phyloP scores from a whole-genome alignment of 2,888 invertebrate species.

The Baronia brevicornis region DNA sequence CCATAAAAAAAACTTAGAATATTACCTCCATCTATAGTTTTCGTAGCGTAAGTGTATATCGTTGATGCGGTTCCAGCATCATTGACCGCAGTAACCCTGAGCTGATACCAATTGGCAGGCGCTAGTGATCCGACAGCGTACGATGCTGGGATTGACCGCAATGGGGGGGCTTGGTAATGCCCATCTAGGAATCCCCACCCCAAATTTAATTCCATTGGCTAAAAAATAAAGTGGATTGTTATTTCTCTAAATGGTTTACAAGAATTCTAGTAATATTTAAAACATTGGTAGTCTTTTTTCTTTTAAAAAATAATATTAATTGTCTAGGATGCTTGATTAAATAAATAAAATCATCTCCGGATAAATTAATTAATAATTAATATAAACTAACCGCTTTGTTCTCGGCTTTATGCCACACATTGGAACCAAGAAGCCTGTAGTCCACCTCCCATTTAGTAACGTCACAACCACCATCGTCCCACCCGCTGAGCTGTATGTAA shows the following conservation, averaged over 20 bases:
- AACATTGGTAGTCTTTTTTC: too few species aligned
- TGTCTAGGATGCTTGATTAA: too few species aligned
- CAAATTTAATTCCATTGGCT: conserved; percentile 50
- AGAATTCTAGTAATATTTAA: too few species aligned
- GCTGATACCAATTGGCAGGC: conserved; percentile 78
- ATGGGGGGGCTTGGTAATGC: conserved; percentile 50
- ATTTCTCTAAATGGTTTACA: too few species aligned
- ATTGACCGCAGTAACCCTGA: conserved; percentile 77
- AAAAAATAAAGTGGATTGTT: conserved; percentile 1
- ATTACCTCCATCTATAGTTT: conserved; percentile 76
- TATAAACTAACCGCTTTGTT: conserved; percentile 58
- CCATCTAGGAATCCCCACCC: conserved; percentile 62
- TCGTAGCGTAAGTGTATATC: conserved; percentile 77
- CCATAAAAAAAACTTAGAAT: conserved; percentile 5
- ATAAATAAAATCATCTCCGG: not conserved
- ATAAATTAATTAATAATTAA: not conserved
- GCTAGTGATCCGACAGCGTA: conserved; percentile 72
- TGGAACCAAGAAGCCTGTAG: conserved; percentile 73
- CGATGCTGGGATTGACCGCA: conserved; percentile 51
- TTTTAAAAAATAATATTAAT: too few species aligned
- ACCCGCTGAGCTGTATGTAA: conserved; percentile 85
- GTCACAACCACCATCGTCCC: conserved; percentile 91
- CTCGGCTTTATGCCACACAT: conserved; percentile 62
- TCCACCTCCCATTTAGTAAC: conserved; percentile 88
- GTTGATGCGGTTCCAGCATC: conserved; percentile 78